Evolutionary conservation across 2,888 invertebrate genomes (phyloP).

Genomic region (Spilosoma lubricipeda): DNA sequence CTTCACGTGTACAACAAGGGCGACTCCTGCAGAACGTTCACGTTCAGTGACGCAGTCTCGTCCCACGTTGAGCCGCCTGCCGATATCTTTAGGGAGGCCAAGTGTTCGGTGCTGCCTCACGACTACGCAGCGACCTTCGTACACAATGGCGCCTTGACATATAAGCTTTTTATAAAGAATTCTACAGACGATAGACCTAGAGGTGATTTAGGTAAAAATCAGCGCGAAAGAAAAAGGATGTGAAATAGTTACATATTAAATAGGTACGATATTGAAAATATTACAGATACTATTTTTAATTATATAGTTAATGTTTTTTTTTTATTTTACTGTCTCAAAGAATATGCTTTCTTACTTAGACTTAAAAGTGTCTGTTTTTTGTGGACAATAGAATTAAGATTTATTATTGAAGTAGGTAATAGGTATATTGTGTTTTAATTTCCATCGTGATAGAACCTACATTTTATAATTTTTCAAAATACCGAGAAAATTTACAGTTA

Average conservation of each 20-base stretch:
- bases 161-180: conserved; percentile 40
- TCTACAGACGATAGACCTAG: conserved; percentile 3
- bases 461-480: not conserved
- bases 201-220: conserved; percentile 16
- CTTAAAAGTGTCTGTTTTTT: not conserved
- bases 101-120: conserved; percentile 62
- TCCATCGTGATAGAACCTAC: not conserved
- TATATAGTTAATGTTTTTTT: too few relatives aligned
- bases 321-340: not conserved
- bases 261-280: not conserved
- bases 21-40: conserved; percentile 64
- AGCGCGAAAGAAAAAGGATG: not conserved
- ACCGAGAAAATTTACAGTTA: not conserved
- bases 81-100: conserved; percentile 53
- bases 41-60: conserved; percentile 59
- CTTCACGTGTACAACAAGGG: conserved; percentile 73
- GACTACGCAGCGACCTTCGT: conserved; percentile 39
- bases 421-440: not conserved
- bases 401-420: not conserved
- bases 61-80: conserved; percentile 49
- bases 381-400: not conserved
- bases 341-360: not conserved
- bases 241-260: not conserved
- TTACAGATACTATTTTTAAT: not conserved
- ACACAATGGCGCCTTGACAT: conserved; percentile 30